Evolutionary conservation across 2,888 invertebrate genomes (phyloP), one percentile per base, ranked within the genome.

Genomic region (Drosophila crucigera): DNA sequence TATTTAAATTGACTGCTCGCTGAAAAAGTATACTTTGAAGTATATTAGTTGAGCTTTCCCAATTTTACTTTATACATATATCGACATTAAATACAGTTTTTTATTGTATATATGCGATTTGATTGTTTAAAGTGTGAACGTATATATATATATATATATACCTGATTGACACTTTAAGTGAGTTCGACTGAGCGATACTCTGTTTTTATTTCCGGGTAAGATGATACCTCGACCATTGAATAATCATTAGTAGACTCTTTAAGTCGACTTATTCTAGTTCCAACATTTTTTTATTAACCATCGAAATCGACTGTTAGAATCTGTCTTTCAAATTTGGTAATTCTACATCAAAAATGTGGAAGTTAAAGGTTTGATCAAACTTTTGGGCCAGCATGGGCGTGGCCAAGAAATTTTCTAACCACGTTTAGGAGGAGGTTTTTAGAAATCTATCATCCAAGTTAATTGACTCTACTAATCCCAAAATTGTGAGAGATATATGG

Each of bases 41-140:
- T 30, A 53, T 39, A 35, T 64, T 64, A 53, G 47, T 37, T 25
- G 22, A 28, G 54, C 55, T 55, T 62, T 9, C 58, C 43, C 71
- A 52, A 64, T 62, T 53, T 47, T 35, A 41, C 33, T 71, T 68
- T 53, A 76, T 78, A 25, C 25, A 25, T 25, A 69, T 68, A 33
- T 58, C 35, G 33, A 47, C 65, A 60, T 61, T 78, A 61, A 73
- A 56, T 65, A 41, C 56, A 58, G 49, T 59, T 67, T 14, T 61
- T 69, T 58, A 78, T 84, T 82, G 80, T 80, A 30, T 30, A 1
- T 30, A 30, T 30, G 30, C 30, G 60, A 53, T 79, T 75, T 80
- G 67, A 78, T 84, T 82, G 80, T 80, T 82, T 84, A 52, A 76
- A 78, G 89, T 74, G 74, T 71, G 61, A 78, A 86, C 64, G 31